Conservation (phyloP, 2,113 vertebrate genomes). For the Erpornis zantholeuca region DNA sequence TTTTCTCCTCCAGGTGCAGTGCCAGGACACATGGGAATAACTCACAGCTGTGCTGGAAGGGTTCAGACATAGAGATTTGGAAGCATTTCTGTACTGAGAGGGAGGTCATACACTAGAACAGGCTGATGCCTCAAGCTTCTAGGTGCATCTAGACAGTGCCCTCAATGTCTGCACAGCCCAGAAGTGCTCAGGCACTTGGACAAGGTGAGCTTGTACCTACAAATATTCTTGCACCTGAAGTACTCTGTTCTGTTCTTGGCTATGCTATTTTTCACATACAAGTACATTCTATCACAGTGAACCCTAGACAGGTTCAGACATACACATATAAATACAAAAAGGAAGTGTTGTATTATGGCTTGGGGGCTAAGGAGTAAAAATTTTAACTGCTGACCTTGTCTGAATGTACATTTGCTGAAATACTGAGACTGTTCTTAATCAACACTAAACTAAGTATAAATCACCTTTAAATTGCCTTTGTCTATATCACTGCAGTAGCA, state of each 20-base stretch:
- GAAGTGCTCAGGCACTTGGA: background rate
- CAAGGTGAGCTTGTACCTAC: background rate
- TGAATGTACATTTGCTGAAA: background rate
- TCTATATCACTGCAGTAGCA: background rate
- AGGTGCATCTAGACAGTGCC: too few relatives aligned
- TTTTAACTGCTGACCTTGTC: background rate
- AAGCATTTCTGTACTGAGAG: background rate
- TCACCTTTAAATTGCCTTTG: background rate
- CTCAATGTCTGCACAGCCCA: too few relatives aligned
- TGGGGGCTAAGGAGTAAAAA: background rate
- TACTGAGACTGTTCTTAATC: background rate
- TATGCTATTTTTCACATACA: background rate
- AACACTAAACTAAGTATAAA: background rate
- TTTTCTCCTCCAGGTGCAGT: background rate
- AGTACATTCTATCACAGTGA: background rate
- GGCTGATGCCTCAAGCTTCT: accelerated
- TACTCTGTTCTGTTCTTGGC: background rate
- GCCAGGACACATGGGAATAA: background rate
- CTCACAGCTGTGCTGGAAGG: background rate
- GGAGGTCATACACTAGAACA: background rate
- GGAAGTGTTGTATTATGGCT: background rate
- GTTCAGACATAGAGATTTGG: background rate
- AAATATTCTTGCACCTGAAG: background rate
- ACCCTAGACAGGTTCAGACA: background rate
- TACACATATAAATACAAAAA: background rate